A percentile compares a stretch with the other conserved stretches of the same genome.
phyloP scores from a whole-genome alignment of 2,797 vertebrate species.

The Sebastolobus alascanus region DNA sequence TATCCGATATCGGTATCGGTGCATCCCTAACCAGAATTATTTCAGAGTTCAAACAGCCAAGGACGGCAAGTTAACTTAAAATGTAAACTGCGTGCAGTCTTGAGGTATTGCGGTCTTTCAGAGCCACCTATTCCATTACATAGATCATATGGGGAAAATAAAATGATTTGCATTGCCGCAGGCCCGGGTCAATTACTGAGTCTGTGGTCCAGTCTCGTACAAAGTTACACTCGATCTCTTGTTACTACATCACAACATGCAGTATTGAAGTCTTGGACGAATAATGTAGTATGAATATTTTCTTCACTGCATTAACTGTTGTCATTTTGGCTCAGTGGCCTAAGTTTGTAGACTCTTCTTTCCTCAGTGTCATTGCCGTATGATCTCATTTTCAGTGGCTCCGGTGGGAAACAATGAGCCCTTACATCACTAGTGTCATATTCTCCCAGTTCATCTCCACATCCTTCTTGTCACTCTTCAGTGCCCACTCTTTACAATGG shows the following conservation, averaged over 20 bases:
- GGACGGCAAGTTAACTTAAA: conserved; percentile 1
- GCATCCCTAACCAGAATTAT: neutral
- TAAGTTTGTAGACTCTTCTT: neutral
- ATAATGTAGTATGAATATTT: neutral
- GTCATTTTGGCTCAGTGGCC: neutral
- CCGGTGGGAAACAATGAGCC: conserved; percentile 2
- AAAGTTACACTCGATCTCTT: conserved; percentile 21
- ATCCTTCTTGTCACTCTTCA: conserved; percentile 37
- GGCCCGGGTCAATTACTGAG: conserved; percentile 6
- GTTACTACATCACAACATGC: neutral
- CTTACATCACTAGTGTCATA: conserved; percentile 35
- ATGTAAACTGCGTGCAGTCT: neutral
- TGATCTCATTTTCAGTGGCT: conserved; percentile 26
- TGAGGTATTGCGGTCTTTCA: neutral
- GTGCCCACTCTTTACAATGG: conserved; percentile 27
- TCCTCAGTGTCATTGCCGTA: conserved; percentile 8
- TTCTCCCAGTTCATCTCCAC: conserved; percentile 25
- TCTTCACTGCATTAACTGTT: neutral
- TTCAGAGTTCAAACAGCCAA: conserved; percentile 1
- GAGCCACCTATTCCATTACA: conserved; percentile 7
- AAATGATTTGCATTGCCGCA: conserved; percentile 13
- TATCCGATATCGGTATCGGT: no score
- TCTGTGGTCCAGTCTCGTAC: neutral
- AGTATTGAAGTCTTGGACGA: neutral
- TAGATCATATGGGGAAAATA: conserved; percentile 25